Evolutionary conservation across 2,888 invertebrate species (phyloP), one percentile per base, ranked within the genome.

Genomic region (Spodoptera picta): DNA sequence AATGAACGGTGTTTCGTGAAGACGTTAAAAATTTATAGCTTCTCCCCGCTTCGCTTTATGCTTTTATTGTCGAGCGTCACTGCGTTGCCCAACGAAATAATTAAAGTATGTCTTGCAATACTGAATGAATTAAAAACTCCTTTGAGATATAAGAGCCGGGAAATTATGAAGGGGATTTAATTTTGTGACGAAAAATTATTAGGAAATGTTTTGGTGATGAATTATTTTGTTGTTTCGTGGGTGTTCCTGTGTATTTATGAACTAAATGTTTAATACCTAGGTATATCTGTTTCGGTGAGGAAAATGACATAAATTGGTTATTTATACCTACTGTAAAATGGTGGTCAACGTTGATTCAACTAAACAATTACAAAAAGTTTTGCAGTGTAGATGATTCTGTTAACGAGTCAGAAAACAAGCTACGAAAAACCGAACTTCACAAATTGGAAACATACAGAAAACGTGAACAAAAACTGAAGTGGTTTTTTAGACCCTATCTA

Each of bases 21-120:
- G 89, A 89, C 89, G 86, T 92, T 92, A 92, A 93, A 91, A 90
- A 91, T 92, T 89, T 91, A 93, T 87, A 82, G 83, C 70, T 75
- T 69, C 82, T 77, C 81, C 77, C 69, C 82, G 78, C 81, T 78
- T 83, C 83, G 85, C 90, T 89, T 90, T 87, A 84, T 87, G 87
- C 88, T 90, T 90, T 92, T 91, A 92, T 85, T 87, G 90, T 80
- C 76, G 80, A 77, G 77, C 74, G 79, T 77, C 77, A 79, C 83
- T 67, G 56, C 54, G 61, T 24, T 58, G 71, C 70, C 56, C 58
- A 48, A 69, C 69, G 80, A 77, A 73, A 83, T 82, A 83, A 85
- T 83, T 82, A 84, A 81, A 80, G 69, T 77, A 74, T 77, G 67
- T 78, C 73, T 74, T 75, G 72, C 68, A 62, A 66, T 73, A 69